phyloP scores from a whole-genome alignment of 2,113 vertebrate genomes.

The Hymenochirus boettgeri region DNA sequence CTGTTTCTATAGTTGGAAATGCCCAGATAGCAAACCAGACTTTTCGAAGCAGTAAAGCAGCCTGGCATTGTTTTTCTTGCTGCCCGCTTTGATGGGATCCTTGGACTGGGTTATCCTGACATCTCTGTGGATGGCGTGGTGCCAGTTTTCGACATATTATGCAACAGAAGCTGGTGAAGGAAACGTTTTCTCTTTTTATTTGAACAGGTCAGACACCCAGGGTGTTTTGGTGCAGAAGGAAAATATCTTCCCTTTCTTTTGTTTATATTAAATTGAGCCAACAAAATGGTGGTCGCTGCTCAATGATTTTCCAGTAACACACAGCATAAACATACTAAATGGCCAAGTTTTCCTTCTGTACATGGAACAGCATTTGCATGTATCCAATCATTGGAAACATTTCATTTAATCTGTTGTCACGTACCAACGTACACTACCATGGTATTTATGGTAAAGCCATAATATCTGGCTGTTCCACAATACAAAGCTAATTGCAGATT shows the following conservation, averaged over 20 bases:
- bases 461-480: too few species aligned
- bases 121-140: slow-evolving; percentile 64
- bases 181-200: slow-evolving; percentile 83
- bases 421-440: too few species aligned
- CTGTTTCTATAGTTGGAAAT: slow-evolving; percentile 51
- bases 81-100: slow-evolving; percentile 72
- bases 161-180: slow-evolving; percentile 67
- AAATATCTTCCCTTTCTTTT: neutral
- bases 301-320: too few species aligned
- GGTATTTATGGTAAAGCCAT: too few species aligned
- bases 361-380: too few species aligned
- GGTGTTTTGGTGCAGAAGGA: neutral
- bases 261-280: too few species aligned
- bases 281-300: too few species aligned
- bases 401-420: too few species aligned
- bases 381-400: too few species aligned
- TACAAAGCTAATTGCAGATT: too few species aligned
- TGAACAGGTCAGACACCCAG: slow-evolving; percentile 62
- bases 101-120: slow-evolving; percentile 77
- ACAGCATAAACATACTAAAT: too few species aligned
- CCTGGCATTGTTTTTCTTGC: slow-evolving; percentile 70
- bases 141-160: slow-evolving; percentile 74
- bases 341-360: too few species aligned
- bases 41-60: slow-evolving; percentile 76
- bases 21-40: slow-evolving; percentile 57